Evolutionary conservation across 2,797 vertebrate species (phyloP), one percentile per base, ranked within the genome.

Genomic region (Mergus octosetaceus): DNA sequence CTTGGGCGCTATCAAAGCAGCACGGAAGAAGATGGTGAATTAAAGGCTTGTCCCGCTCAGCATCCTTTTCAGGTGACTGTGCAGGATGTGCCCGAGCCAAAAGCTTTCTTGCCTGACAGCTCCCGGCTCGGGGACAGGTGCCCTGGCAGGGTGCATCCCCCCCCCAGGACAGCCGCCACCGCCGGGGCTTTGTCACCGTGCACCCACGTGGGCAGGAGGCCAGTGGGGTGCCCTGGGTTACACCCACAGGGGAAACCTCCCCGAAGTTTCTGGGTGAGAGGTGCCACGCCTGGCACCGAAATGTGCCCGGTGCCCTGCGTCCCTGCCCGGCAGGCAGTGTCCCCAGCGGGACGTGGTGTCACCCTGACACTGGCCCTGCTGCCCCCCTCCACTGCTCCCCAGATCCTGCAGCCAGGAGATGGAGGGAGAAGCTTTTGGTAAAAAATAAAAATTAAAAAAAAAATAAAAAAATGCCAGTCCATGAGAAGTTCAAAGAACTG

Each of bases 141-240:
- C 75, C 39, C 43, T 25, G 84, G 56, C 58, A 30, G 68, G 73
- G 57, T 27, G 17, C 61, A 4, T 16, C 38, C 9, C 14, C 51
- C 4, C 0, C 51, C 43, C 7, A 1, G 34, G 19, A 49, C 61
- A 60, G 76, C 51, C 8, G 6, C 39, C 60, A 21, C 45, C 3
- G 0, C 41, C 0, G 0, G 9, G 6, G 6, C 22, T 49, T 19
- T 4, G 3, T 39, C 71, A 45, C 66, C 4, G 1, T 0, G 3
- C 65, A 38, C 4, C 5, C 30, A 19, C 2, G 1, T 43, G 62
- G 28, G 19, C 2, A 9, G 62, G 62, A 32, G 17, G 21, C 32
- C 39, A 10, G 28, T 9, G 12, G 28, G 21, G 20, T 1, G 25
- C 53, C 36, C 79, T 18, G 34, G 64, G 57, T 64, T 32, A 9